Conservation (phyloP, 2,888 invertebrate genomes). For the Orthonevra nobilis region DNA sequence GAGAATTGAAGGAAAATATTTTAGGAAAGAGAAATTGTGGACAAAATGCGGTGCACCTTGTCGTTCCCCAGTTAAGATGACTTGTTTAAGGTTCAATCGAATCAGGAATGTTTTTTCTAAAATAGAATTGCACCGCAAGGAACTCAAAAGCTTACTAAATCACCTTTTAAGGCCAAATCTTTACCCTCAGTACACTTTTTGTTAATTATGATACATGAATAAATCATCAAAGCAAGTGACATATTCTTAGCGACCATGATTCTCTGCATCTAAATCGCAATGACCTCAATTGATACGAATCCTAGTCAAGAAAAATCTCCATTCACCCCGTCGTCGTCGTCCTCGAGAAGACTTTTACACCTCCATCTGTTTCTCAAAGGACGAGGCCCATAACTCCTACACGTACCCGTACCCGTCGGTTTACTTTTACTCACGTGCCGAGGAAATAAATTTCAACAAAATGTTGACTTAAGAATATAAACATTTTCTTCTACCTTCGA, state of each 20-base stretch:
- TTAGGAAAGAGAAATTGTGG: no score
- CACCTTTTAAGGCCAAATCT: no score
- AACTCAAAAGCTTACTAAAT: no score
- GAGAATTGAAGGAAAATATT: no score
- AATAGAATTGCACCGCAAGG: no score
- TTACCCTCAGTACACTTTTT: no score
- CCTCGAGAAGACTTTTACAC: conserved; percentile 34
- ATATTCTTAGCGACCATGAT: conserved; percentile 18
- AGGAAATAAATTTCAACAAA: background rate
- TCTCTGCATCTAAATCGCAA: conserved; percentile 18
- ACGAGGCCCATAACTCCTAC: conserved; percentile 40
- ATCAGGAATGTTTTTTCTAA: no score
- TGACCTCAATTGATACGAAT: conserved; percentile 9
- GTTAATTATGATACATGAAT: no score
- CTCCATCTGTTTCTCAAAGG: conserved; percentile 36
- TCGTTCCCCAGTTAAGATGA: no score
- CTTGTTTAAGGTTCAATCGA: no score
- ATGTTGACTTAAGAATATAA: conserved; percentile 17
- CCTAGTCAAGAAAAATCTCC: conserved; percentile 10
- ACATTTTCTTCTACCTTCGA: conserved; percentile 38
- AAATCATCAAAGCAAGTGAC: no score
- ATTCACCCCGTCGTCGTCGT: conserved; percentile 45
- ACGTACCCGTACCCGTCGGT: background rate
- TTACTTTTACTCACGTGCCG: conserved; percentile 19
- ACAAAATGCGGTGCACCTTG: no score